These are phyloP conservation scores for Strigops habroptila DNA, from an alignment of 2,113 vertebrate species.

Conservation along the genomic window DNA sequence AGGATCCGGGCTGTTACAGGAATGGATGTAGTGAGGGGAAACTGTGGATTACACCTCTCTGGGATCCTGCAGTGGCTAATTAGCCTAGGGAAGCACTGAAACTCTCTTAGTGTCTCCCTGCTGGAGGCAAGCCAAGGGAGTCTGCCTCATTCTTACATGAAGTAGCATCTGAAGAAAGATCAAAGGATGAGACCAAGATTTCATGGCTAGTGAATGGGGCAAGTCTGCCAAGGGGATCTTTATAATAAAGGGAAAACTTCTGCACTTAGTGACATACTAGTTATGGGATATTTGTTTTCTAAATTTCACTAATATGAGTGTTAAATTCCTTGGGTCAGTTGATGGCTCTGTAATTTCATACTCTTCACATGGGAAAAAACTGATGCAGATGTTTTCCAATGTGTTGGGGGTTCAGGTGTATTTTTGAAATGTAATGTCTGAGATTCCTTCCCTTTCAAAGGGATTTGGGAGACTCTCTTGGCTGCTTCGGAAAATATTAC, in stretches of 20 bases:
- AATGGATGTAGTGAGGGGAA: not conserved
- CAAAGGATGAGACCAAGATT: conserved; percentile 40
- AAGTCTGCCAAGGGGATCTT: not conserved
- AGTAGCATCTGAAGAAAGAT: conserved; percentile 40
- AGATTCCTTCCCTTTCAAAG: not conserved
- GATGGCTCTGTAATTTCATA: conserved; percentile 32
- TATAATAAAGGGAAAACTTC: not conserved
- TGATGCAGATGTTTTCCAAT: conserved; percentile 13
- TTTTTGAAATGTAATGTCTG: not conserved
- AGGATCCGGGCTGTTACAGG: not conserved
- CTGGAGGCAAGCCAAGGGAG: conserved; percentile 26
- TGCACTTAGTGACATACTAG: not conserved
- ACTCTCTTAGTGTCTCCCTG: not conserved
- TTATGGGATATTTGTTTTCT: not conserved
- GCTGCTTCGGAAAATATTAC: not conserved
- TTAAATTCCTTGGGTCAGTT: conserved; percentile 37
- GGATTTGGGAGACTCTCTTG: not conserved
- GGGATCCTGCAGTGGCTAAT: not conserved
- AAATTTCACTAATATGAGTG: not conserved
- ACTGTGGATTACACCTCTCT: not conserved
- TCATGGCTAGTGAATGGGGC: conserved; percentile 21
- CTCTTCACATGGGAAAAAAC: not conserved
- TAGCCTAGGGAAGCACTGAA: not conserved
- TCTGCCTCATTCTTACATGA: conserved; percentile 5
- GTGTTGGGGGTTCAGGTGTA: not conserved